Evolutionary conservation across 2,888 invertebrate species (phyloP).

Genomic region (Lobophora halterata): DNA sequence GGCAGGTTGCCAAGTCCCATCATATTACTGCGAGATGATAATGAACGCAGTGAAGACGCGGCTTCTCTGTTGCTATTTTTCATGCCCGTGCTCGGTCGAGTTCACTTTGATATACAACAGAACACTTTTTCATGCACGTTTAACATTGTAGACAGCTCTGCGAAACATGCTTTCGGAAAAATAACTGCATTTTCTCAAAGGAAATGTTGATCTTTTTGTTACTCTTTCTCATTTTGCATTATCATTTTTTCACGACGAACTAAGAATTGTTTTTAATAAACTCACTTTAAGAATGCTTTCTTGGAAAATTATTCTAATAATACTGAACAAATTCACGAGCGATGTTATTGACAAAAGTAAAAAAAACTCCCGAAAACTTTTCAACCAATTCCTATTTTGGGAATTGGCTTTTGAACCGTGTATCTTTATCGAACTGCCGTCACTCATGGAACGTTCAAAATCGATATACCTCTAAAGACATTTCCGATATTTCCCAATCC

Average conservation of each 20-base stretch:
- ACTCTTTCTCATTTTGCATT: conserved; percentile 6
- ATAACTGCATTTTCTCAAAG: conserved; percentile 8
- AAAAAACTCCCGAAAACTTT: background rate
- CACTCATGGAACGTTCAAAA: conserved; percentile 31
- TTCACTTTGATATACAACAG: conserved; percentile 39
- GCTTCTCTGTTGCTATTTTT: conserved; percentile 52
- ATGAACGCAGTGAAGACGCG: conserved; percentile 64
- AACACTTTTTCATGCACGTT: conserved; percentile 29
- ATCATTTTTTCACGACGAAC: conserved; percentile 8
- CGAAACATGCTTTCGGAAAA: conserved; percentile 17
- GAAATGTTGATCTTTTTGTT: conserved; percentile 22
- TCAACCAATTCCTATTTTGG: background rate
- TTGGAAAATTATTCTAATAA: too few species aligned
- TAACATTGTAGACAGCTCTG: conserved; percentile 25
- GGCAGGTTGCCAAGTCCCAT: conserved; percentile 71
- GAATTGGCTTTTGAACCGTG: too few species aligned
- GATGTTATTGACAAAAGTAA: background rate
- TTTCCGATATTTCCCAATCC: conserved; percentile 45
- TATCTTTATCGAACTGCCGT: conserved; percentile 36
- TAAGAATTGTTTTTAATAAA: too few species aligned
- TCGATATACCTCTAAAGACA: conserved; percentile 38
- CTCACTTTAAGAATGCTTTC: too few species aligned
- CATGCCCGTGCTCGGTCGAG: conserved; percentile 31
- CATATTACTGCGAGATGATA: conserved; percentile 71
- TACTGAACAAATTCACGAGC: too few species aligned